phyloP scores from a whole-genome alignment of 2,888 invertebrate species.

The Opisthograptis luteolata region DNA sequence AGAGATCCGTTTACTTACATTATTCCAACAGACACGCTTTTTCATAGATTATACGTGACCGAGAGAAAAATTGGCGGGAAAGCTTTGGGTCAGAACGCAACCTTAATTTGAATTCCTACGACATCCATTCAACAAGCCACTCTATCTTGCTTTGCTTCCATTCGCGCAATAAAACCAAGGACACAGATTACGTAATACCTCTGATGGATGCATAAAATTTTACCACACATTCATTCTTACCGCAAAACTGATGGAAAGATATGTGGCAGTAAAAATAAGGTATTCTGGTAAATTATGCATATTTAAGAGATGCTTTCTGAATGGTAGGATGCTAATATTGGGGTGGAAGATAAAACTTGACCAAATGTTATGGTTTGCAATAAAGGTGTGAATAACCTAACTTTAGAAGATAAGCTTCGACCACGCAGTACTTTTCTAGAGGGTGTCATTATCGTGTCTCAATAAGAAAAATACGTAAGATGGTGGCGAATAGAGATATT shows the following conservation, averaged over 20 bases:
- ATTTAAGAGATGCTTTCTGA: slow-evolving; percentile 30
- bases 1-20: no score
- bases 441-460: no score
- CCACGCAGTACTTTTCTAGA: no score
- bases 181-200: slow-evolving; percentile 49
- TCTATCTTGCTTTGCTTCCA: slow-evolving; percentile 17
- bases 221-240: slow-evolving; percentile 44
- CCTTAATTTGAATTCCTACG: slow-evolving; percentile 5
- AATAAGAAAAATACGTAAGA: no score
- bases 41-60: no score
- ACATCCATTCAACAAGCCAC: slow-evolving; percentile 14
- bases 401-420: slow-evolving; percentile 24
- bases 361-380: slow-evolving; percentile 35
- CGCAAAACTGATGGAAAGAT: slow-evolving; percentile 34
- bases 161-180: slow-evolving; percentile 49
- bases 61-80: no score
- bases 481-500: no score
- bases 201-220: slow-evolving; percentile 51
- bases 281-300: slow-evolving; percentile 35
- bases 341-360: slow-evolving; percentile 32
- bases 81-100: no score
- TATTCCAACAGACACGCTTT: no score
- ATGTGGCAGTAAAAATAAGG: slow-evolving; percentile 38
- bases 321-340: slow-evolving; percentile 31
- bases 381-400: slow-evolving; percentile 34